Percentiles rank a stretch among this genome's conserved stretches.
phyloP scores from a whole-genome alignment of 2,113 vertebrate genomes.

The Garra rufa region DNA sequence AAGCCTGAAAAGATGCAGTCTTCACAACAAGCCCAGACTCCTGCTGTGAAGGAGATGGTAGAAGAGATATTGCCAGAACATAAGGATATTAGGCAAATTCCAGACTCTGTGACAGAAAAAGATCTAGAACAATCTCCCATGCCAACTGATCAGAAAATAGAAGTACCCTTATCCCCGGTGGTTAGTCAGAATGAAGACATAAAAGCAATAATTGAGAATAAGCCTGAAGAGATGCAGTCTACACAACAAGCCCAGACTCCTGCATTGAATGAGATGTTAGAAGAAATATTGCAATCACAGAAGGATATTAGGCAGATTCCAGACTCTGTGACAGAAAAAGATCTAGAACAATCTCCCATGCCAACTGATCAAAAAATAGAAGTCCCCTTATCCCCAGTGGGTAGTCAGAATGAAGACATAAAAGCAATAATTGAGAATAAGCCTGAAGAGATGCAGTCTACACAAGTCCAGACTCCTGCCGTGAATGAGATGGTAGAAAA shows the following conservation, averaged over 20 bases:
- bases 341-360: background rate
- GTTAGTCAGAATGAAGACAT: constrained; percentile 33
- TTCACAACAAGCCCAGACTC: background rate
- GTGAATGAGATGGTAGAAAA: background rate
- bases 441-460: background rate
- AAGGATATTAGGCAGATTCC: background rate
- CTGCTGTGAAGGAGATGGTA: background rate
- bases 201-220: constrained; percentile 28
- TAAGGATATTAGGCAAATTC: background rate
- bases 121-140: background rate
- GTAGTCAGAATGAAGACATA: constrained; percentile 32
- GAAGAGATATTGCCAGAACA: background rate
- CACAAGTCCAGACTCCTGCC: background rate
- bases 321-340: constrained; percentile 7
- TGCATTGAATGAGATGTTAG: background rate
- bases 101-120: constrained; percentile 14
- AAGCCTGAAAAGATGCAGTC: background rate
- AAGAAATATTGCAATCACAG: background rate
- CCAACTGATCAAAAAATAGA: background rate
- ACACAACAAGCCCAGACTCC: background rate
- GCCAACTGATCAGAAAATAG: background rate
- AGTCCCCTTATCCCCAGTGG: constrained; percentile 31
- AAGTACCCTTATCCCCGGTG: constrained; percentile 29
- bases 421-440: constrained; percentile 31
- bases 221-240: background rate